Evolutionary conservation across 2,113 vertebrate species (phyloP).

Genomic region (Climacteris rufus): DNA sequence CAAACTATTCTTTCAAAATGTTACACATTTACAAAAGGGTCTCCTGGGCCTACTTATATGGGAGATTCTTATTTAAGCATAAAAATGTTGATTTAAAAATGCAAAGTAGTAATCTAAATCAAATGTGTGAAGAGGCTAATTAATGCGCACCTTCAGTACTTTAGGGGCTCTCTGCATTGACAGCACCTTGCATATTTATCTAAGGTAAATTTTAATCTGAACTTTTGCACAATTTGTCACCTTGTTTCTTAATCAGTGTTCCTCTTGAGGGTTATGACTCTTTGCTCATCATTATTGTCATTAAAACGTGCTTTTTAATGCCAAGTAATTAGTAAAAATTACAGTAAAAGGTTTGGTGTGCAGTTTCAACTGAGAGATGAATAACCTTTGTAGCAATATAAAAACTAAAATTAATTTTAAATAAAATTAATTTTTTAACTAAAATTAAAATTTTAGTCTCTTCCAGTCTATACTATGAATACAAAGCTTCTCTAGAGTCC

Average conservation of each 20-base stretch:
- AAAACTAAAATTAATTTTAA: too few relatives aligned
- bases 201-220: slow-evolving; percentile 4
- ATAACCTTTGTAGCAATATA: neutral
- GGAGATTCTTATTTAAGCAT: neutral
- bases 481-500: neutral
- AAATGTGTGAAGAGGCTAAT: neutral
- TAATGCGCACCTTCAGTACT: neutral
- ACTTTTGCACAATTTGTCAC: neutral
- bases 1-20: neutral
- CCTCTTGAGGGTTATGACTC: neutral
- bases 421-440: too few relatives aligned
- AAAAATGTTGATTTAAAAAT: slow-evolving; percentile 19
- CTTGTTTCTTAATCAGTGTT: slow-evolving; percentile 8
- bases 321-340: slow-evolving; percentile 1
- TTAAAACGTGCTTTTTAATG: slow-evolving; percentile 20
- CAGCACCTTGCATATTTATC: neutral
- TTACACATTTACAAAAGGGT: neutral
- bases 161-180: neutral
- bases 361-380: neutral
- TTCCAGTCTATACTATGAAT: neutral
- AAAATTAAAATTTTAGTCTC: neutral
- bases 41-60: neutral
- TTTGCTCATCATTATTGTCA: neutral
- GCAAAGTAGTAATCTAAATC: neutral
- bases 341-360: neutral